These are phyloP conservation scores for Glyphotaelius pellucidus DNA, from an alignment of 2,888 invertebrate species.

Conservation along the genomic window DNA sequence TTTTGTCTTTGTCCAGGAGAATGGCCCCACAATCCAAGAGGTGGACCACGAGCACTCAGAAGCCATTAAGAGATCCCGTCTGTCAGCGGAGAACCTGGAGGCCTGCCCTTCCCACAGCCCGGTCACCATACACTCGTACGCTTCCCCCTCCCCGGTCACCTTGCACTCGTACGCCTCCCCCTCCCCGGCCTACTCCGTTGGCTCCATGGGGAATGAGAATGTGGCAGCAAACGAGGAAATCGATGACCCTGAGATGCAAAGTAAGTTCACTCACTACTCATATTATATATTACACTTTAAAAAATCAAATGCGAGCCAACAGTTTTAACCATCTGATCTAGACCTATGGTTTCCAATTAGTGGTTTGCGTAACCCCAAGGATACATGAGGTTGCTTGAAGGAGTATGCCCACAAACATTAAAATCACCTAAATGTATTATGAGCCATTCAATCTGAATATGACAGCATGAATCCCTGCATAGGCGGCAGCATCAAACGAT, in stretches of 20 bases:
- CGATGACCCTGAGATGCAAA: slow-evolving; percentile 39
- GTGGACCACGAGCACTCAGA: slow-evolving; percentile 70
- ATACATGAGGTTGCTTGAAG: no score
- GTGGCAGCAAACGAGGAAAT: slow-evolving; percentile 31
- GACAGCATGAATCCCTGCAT: no score
- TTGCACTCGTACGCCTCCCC: slow-evolving; percentile 17
- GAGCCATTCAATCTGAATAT: no score
- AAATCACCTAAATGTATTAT: no score
- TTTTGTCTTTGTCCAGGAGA: slow-evolving; percentile 70
- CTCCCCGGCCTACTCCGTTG: slow-evolving; percentile 47
- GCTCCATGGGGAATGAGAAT: not conserved
- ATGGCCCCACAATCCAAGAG: slow-evolving; percentile 77
- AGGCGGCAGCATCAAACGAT: no score
- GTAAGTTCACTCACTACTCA: slow-evolving; percentile 11
- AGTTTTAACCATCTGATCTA: no score
- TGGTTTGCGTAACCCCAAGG: no score
- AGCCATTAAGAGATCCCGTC: slow-evolving; percentile 68
- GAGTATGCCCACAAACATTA: no score
- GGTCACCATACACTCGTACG: slow-evolving; percentile 3
- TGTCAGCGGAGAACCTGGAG: slow-evolving; percentile 35
- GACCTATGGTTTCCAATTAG: no score
- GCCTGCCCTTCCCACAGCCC: slow-evolving; percentile 43
- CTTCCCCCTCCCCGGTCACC: slow-evolving; percentile 29
- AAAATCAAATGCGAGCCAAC: not conserved
- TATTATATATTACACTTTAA: not conserved